Percentiles rank a stretch among this genome's conserved stretches.
These are phyloP conservation scores for Ivindomyrus marchei DNA, from an alignment of 2,113 vertebrate genomes.

Conservation along the genomic window DNA sequence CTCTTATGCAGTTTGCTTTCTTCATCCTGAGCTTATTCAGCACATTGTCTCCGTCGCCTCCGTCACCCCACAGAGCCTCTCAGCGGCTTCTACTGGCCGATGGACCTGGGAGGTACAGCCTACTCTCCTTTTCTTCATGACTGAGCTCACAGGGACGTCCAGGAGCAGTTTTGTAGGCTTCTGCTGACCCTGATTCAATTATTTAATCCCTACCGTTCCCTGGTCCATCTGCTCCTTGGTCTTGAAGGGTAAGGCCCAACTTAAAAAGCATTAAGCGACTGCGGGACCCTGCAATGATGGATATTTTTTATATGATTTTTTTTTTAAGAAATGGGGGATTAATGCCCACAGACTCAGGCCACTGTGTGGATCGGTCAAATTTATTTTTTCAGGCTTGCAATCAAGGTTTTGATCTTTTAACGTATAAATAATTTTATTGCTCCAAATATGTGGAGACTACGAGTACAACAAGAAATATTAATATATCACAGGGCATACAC, in stretches of 20 bases:
- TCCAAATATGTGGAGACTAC: not conserved
- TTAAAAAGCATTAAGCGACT: not conserved
- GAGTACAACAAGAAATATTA: not conserved
- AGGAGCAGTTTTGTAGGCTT: not conserved
- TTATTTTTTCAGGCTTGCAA: not conserved
- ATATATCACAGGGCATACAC: not conserved
- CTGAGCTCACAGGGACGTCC: not conserved
- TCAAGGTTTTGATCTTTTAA: not conserved
- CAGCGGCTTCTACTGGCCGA: not conserved
- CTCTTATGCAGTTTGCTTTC: not conserved
- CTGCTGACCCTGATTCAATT: not conserved
- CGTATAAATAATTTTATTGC: not conserved
- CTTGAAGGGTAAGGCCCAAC: not conserved
- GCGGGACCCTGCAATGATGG: not conserved
- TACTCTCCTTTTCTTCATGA: not conserved
- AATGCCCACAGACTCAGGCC: not conserved
- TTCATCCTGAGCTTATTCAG: not conserved
- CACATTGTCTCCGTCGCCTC: not conserved
- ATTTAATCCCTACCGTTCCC: not conserved
- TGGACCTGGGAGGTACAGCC: not conserved
- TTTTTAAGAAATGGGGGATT: not conserved
- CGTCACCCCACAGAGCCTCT: not conserved
- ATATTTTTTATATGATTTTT: not conserved
- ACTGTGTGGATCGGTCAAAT: not conserved
- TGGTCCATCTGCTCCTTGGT: not conserved